Conservation (phyloP, 2,888 invertebrate genomes). For the Patella caerulea region DNA sequence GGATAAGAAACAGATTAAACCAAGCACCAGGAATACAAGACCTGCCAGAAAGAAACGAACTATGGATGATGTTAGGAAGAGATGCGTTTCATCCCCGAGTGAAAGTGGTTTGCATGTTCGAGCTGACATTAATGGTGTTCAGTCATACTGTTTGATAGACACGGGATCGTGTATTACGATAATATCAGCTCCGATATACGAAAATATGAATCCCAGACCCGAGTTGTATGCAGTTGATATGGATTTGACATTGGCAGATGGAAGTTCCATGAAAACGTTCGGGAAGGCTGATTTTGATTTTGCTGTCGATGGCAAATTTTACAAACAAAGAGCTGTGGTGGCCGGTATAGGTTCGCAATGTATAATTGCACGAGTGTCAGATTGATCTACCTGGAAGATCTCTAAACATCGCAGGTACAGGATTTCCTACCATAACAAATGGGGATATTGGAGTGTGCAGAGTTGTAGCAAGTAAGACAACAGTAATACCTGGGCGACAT, state of each 20-base stretch:
- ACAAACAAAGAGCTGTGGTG: constrained; percentile 1
- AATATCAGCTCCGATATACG: neutral
- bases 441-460: neutral
- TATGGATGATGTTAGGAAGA: neutral
- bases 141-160: neutral
- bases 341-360: neutral
- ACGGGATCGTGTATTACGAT: neutral
- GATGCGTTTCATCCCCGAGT: neutral
- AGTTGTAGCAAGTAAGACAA: neutral
- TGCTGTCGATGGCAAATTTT: neutral
- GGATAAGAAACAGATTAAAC: neutral
- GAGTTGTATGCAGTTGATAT: neutral
- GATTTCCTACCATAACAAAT: neutral
- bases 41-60: neutral
- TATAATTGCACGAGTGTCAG: neutral
- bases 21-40: neutral
- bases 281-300: neutral
- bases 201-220: neutral
- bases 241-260: neutral
- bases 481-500: constrained; percentile 9
- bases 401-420: neutral
- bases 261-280: neutral
- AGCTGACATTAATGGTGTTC: neutral
- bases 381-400: neutral
- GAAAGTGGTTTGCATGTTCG: neutral